Base-by-base conservation (phyloP, 2,113 vertebrate species). In the Plestiodon gilberti region DNA sequence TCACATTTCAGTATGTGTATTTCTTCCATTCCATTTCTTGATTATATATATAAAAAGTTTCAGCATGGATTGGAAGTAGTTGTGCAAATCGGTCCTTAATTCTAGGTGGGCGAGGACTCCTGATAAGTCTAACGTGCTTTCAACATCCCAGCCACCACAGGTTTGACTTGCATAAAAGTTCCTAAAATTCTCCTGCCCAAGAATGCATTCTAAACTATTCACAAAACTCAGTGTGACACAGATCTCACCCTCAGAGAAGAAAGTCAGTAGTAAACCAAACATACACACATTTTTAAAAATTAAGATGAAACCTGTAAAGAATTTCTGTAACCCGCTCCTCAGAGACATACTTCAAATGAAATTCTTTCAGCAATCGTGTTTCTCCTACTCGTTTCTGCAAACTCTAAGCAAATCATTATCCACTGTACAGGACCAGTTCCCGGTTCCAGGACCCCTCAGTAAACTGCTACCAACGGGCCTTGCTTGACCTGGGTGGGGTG, bases 321-420 rank as follows among this genome's bases (percentile, higher is more conserved):
- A 1, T 30, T 89, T 93, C 75, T 91, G 48, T 20, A 18, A 33
- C 28, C 61, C 52, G 17, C 8, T 74, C 25, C 20, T 30, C 64
- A 65, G 7, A 17, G 10, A 0, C 35, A 17, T 48, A 81, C 30
- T 22, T 69, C 70, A 86, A 77, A 30, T 17, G 0, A 55, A 79
- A 48, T 14, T 33, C 9, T 59, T 89, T 67, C 64, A 14, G 83
- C 82, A 35, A 62, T 59, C 40, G 28, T 1, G 35, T 81, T 3
- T 85, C 38, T 78, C 23, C 64, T 84, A 0, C 0, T 1, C 85
- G 69, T 8, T 87, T 64, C 86, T 78, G 25, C 82, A 87, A n/a
- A 76, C 86, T 7, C 83, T 70, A 82, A 57, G 52, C 28, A 83
- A 88, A 86, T 20, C 43, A 73, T 67, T 78, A 78, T 77, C 43